Percentiles rank a stretch among this genome's conserved stretches.
These are phyloP conservation scores for Aegypius monachus DNA, from an alignment of 2,113 vertebrate species.

Conservation along the genomic window DNA sequence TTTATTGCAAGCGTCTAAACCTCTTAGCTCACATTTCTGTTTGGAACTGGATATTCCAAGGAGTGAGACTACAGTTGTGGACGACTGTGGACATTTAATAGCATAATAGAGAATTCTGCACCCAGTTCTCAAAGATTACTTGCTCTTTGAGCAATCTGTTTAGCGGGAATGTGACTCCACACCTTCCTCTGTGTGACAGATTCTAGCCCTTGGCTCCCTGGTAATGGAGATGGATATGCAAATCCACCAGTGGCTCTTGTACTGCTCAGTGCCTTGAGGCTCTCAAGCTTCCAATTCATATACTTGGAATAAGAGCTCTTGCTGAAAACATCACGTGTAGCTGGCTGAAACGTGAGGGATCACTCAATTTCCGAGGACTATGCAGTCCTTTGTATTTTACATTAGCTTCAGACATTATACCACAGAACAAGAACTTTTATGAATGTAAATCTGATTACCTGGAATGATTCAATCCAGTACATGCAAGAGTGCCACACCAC, in stretches of 20 bases:
- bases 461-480: background rate
- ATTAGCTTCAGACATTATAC: background rate
- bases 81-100: background rate
- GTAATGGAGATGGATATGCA: slow-evolving; percentile 28
- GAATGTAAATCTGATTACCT: slow-evolving; percentile 28
- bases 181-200: background rate
- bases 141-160: background rate
- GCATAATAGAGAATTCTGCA: background rate
- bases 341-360: background rate
- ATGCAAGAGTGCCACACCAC: background rate
- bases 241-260: background rate
- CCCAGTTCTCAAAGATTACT: background rate
- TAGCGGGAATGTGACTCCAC: background rate
- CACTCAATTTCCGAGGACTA: background rate
- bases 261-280: background rate
- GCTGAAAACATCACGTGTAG: background rate
- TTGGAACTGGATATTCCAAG: background rate
- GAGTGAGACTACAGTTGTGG: background rate
- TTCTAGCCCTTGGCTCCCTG: background rate
- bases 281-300: background rate
- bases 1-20: background rate
- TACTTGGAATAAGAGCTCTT: background rate
- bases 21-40: background rate
- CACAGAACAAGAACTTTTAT: background rate
- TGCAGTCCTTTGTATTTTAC: background rate